phyloP scores from a whole-genome alignment of 2,888 invertebrate genomes.

The Parnassius smintheus region DNA sequence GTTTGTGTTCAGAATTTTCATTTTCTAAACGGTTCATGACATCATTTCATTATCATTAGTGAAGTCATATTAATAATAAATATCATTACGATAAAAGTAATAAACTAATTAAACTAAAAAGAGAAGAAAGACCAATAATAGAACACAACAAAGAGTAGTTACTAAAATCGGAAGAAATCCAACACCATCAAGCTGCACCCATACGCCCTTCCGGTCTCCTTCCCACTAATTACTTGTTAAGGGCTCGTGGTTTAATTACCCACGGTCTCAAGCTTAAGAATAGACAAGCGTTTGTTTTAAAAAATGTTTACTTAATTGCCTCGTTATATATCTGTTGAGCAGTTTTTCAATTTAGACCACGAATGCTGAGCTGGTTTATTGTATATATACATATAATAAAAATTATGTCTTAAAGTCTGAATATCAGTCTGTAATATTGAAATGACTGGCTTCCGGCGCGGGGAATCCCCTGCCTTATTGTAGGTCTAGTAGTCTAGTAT shows the following conservation, averaged over 20 bases:
- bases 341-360: background rate
- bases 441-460: too few species aligned
- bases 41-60: too few species aligned
- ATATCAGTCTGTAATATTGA: too few species aligned
- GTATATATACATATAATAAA: too few species aligned
- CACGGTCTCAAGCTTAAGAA: slow-evolving; percentile 31
- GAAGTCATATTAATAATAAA: too few species aligned
- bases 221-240: slow-evolving; percentile 57
- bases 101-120: background rate
- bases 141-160: slow-evolving; percentile 20
- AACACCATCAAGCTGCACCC: slow-evolving; percentile 63
- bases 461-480: too few species aligned
- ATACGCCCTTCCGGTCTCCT: slow-evolving; percentile 68
- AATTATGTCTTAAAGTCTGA: too few species aligned
- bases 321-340: slow-evolving; percentile 14
- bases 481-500: too few species aligned
- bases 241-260: slow-evolving; percentile 55
- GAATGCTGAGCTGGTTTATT: too few species aligned
- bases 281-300: slow-evolving; percentile 38
- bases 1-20: too few species aligned
- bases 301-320: slow-evolving; percentile 28
- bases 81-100: background rate
- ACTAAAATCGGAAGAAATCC: slow-evolving; percentile 45
- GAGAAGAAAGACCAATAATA: background rate
- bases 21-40: too few species aligned